Conservation (phyloP, 2,888 invertebrate genomes). For the Sphaerophoria taeniata region DNA sequence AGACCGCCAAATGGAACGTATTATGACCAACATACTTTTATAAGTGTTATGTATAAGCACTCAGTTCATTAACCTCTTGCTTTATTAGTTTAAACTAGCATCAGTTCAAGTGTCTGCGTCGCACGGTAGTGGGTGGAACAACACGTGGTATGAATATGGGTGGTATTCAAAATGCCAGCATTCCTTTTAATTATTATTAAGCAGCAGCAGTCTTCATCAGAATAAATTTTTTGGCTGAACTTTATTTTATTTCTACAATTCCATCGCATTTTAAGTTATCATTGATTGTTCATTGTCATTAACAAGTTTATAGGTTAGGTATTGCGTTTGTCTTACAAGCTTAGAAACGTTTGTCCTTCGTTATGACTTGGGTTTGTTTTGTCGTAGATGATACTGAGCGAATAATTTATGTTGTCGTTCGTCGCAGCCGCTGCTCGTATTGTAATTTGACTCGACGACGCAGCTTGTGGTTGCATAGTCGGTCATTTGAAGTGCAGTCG, state of each 20-base stretch:
- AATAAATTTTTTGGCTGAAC: too few relatives aligned
- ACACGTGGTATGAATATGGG: too few relatives aligned
- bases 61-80: constrained; percentile 62
- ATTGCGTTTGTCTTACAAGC: not conserved
- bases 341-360: constrained; percentile 34
- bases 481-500: constrained; percentile 36
- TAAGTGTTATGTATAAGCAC: constrained; percentile 61
- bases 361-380: not conserved
- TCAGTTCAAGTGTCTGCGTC: too few relatives aligned
- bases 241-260: too few relatives aligned
- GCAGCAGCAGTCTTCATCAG: too few relatives aligned
- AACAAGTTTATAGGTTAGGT: constrained; percentile 31
- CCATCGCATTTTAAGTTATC: not conserved
- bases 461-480: constrained; percentile 60
- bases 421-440: constrained; percentile 58
- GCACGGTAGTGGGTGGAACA: too few relatives aligned
- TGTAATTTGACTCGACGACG: constrained; percentile 67
- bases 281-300: constrained; percentile 66
- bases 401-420: constrained; percentile 58
- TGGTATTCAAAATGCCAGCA: too few relatives aligned
- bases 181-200: too few relatives aligned
- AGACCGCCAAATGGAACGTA: constrained; percentile 57
- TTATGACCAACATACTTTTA: constrained; percentile 69
- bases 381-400: constrained; percentile 37
- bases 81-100: too few relatives aligned